Evolutionary conservation across 2,113 vertebrate genomes (phyloP).

Genomic region (Bothrops jararaca): DNA sequence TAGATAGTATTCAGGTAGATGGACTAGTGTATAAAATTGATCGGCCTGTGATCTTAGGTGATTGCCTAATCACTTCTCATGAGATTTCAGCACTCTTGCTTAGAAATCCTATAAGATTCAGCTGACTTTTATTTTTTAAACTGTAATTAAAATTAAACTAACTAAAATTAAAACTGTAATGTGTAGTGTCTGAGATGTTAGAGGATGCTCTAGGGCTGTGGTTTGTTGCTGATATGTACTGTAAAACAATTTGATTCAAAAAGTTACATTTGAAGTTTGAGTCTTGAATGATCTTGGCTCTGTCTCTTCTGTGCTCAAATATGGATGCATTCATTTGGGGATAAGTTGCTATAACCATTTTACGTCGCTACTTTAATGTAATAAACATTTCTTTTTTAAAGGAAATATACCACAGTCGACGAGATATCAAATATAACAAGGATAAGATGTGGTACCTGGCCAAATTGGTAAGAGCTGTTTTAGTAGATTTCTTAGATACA

Average conservation of each 20-base stretch:
- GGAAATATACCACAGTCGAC: conserved; percentile 89
- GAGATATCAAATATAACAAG: conserved; percentile 95
- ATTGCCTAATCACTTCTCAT: background rate
- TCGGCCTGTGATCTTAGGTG: background rate
- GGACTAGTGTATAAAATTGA: background rate
- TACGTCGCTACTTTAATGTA: background rate
- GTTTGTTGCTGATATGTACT: background rate
- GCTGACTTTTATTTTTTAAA: background rate
- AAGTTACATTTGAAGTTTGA: background rate
- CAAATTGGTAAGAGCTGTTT: conserved; percentile 80
- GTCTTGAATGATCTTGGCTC: background rate
- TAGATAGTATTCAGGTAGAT: background rate
- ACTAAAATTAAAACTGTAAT: background rate
- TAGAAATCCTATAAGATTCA: background rate
- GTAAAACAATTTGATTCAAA: background rate
- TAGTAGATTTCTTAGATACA: background rate
- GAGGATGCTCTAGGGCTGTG: background rate
- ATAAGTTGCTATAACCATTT: background rate
- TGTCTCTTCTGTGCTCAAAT: background rate
- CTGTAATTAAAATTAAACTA: background rate
- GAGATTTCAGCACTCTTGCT: background rate
- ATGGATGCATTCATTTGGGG: background rate
- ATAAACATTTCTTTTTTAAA: conserved; percentile 48
- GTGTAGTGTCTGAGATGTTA: background rate
- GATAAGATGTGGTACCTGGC: conserved; percentile 99